These are phyloP conservation scores for Puffinus mauretanicus DNA, from an alignment of 2,113 vertebrate species.

Conservation along the genomic window DNA sequence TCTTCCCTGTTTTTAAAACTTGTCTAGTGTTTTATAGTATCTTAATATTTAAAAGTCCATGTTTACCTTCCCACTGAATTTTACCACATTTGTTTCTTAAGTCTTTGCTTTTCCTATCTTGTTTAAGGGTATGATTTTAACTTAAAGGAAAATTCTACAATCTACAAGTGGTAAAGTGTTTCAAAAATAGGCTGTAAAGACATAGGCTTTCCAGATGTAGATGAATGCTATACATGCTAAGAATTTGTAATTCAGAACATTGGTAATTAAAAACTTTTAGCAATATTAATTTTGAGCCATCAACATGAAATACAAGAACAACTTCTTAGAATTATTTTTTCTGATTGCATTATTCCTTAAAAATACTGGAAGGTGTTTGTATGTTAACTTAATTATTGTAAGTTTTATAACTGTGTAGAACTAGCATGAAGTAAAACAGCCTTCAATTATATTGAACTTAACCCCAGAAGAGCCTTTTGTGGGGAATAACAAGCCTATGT, in stretches of 20 bases:
- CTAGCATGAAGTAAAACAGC: not conserved
- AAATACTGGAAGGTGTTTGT: not conserved
- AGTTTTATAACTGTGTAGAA: not conserved
- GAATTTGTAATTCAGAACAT: not conserved
- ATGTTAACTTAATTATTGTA: not conserved
- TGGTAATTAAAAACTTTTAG: not conserved
- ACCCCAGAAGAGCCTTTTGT: not conserved
- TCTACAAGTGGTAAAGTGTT: slow-evolving; percentile 48
- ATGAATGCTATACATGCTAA: not conserved
- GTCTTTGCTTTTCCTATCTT: slow-evolving; percentile 34
- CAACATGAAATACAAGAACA: not conserved
- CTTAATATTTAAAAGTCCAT: not conserved
- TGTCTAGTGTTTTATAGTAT: not conserved
- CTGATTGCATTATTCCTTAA: not conserved
- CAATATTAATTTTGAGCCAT: not conserved
- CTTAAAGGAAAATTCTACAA: slow-evolving; percentile 21
- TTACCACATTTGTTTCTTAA: slow-evolving; percentile 48
- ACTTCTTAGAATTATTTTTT: not conserved
- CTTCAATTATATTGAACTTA: not conserved
- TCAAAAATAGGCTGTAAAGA: not conserved
- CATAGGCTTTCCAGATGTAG: not conserved
- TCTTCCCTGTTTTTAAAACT: slow-evolving; percentile 16
- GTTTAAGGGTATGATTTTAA: slow-evolving; percentile 30
- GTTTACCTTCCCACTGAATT: slow-evolving; percentile 45
- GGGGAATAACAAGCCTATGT: slow-evolving; percentile 1